phyloP scores from a whole-genome alignment of 2,888 invertebrate genomes.

The Auanema sp. region DNA sequence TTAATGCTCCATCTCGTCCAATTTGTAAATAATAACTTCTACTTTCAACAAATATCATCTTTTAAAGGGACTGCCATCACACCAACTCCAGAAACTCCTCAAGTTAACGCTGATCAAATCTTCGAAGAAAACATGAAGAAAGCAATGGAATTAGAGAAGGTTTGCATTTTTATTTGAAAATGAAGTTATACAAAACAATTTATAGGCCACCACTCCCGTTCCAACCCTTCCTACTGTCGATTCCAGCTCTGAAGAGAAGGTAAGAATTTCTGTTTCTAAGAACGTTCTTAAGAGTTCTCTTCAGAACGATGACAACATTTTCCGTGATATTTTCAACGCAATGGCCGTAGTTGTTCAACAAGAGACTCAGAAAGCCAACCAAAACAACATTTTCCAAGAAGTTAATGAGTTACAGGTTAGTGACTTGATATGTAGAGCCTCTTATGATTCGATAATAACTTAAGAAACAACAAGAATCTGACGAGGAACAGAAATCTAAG shows the following conservation, averaged over 20 bases:
- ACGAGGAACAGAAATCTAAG: slow-evolving; percentile 10
- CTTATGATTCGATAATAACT: no score
- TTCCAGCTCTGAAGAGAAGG: slow-evolving; percentile 7
- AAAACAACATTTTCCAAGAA: slow-evolving; percentile 1
- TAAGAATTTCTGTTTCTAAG: slow-evolving; percentile 21
- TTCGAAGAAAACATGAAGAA: slow-evolving; percentile 23
- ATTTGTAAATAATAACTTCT: slow-evolving; percentile 25
- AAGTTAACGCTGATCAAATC: slow-evolving; percentile 16
- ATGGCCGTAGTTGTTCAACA: slow-evolving; percentile 18
- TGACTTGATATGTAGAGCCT: no score
- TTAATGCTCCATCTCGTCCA: slow-evolving; percentile 37
- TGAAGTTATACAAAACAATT: no score
- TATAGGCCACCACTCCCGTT: slow-evolving; percentile 8
- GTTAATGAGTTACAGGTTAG: no score
- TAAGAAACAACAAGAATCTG: not conserved
- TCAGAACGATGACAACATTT: slow-evolving; percentile 28
- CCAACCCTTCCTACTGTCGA: slow-evolving; percentile 11
- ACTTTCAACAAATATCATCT: not conserved
- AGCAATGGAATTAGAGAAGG: slow-evolving; percentile 11
- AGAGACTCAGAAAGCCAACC: not conserved
- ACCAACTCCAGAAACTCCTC: slow-evolving; percentile 28
- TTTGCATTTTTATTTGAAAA: no score
- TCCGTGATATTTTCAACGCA: slow-evolving; percentile 42
- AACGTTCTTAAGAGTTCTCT: not conserved
- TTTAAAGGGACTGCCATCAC: slow-evolving; percentile 38